Percentiles rank a stretch among this genome's conserved stretches.
These are phyloP conservation scores for Aphidius ervi DNA, from an alignment of 1,140 invertebrate species.

Conservation along the genomic window DNA sequence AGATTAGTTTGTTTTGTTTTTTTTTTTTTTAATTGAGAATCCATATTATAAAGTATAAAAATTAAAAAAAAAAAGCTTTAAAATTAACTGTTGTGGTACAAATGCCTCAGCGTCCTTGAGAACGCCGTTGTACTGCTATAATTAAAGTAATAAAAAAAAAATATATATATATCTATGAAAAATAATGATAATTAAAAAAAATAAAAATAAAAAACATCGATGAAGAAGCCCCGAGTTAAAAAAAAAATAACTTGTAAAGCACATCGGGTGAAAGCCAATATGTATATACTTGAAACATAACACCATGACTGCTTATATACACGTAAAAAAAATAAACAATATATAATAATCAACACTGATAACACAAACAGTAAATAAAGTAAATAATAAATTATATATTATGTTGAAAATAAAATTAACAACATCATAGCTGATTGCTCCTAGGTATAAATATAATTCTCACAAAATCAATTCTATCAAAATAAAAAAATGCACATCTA, in stretches of 20 bases:
- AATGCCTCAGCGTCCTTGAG: constrained; percentile 17
- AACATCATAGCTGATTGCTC: constrained; percentile 15
- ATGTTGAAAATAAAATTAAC: constrained; percentile 27
- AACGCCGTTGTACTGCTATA: constrained; percentile 15
- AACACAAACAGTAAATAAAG: background rate
- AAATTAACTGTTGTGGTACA: constrained; percentile 24
- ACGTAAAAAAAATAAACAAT: background rate
- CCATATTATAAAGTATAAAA: background rate
- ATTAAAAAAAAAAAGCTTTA: constrained; percentile 21
- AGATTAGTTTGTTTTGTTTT: background rate
- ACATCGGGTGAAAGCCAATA: constrained; percentile 3
- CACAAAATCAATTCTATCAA: too few relatives aligned
- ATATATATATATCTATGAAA: constrained; percentile 5
- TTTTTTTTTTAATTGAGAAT: background rate
- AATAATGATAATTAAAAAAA: constrained; percentile 6
- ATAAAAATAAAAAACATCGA: background rate
- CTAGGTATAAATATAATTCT: too few relatives aligned
- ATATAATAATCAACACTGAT: background rate
- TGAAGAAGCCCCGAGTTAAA: background rate
- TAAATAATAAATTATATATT: constrained; percentile 7
- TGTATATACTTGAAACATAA: constrained; percentile 7
- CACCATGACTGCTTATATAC: constrained; percentile 7
- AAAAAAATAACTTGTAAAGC: too few relatives aligned
- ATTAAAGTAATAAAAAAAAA: constrained; percentile 13
- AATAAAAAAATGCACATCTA: too few relatives aligned